Percentiles rank a stretch among this genome's conserved stretches.
Evolutionary conservation across 2,113 vertebrate genomes (phyloP).

Genomic region (Cyanoramphus novaezelandiae): DNA sequence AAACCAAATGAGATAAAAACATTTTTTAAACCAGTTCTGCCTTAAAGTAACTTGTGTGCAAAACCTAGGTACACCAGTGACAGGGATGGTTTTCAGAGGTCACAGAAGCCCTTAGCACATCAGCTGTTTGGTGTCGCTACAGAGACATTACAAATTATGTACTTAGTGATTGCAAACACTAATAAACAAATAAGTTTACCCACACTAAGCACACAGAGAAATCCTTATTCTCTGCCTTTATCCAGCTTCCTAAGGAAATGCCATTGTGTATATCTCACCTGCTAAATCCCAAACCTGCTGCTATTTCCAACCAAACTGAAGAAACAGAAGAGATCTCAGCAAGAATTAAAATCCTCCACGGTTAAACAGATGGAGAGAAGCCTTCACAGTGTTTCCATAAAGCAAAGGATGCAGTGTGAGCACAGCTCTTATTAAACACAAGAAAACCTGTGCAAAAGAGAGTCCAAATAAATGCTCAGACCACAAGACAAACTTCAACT

Average conservation of each 20-base stretch:
- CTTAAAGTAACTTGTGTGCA: neutral
- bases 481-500: neutral
- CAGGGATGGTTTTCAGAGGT: neutral
- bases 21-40: neutral
- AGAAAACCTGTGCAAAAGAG: neutral
- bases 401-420: neutral
- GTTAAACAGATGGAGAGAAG: neutral
- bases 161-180: neutral
- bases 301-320: neutral
- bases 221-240: neutral
- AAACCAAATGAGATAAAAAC: neutral
- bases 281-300: neutral
- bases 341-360: neutral
- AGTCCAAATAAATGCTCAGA: neutral
- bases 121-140: neutral
- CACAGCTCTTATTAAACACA: neutral
- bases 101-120: neutral
- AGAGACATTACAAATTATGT: neutral
- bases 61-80: neutral
- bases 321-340: neutral
- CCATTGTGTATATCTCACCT: neutral
- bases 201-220: neutral
- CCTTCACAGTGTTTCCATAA: neutral
- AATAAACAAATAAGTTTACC: neutral
- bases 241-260: neutral